phyloP scores from a whole-genome alignment of 2,113 vertebrate genomes.

The Trinectes maculatus region DNA sequence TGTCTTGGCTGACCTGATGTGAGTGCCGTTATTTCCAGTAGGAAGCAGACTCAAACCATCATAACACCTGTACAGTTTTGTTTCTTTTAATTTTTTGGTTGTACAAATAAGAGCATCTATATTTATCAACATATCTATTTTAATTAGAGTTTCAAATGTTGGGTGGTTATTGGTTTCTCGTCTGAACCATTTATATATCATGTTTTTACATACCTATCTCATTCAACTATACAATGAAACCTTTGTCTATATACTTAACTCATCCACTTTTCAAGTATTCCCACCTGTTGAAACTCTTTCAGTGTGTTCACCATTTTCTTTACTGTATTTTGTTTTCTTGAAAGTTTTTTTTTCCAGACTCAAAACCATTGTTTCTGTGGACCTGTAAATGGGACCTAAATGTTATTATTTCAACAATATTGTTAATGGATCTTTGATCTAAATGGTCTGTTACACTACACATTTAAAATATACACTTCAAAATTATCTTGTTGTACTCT shows the following conservation, averaged over 20 bases:
- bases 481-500: background rate
- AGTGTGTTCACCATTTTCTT: conserved; percentile 17
- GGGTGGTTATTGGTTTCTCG: background rate
- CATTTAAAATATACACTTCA: conserved; percentile 36
- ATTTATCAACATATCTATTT: conserved; percentile 37
- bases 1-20: conserved; percentile 14
- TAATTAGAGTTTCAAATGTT: conserved; percentile 10
- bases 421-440: conserved; percentile 32
- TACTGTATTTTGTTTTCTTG: conserved; percentile 24
- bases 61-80: background rate
- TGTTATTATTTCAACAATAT: conserved; percentile 20
- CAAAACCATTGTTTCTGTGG: conserved; percentile 5
- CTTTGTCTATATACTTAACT: conserved; percentile 6
- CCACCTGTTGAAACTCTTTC: conserved; percentile 7
- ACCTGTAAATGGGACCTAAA: conserved; percentile 38
- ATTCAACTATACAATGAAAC: background rate
- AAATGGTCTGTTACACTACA: conserved; percentile 28
- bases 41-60: background rate
- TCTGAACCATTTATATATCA: conserved; percentile 7
- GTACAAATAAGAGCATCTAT: conserved; percentile 21
- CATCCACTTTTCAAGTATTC: conserved; percentile 4
- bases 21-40: background rate
- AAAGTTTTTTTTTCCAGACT: conserved; percentile 11
- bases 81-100: conserved; percentile 33
- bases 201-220: conserved; percentile 12